Percentiles rank a stretch among this genome's conserved stretches.
phyloP scores from a whole-genome alignment of 2,113 vertebrate genomes.

The Rattus norvegicus region GRCr8 NC_086021.1:123518501-123519000 shows the following conservation, averaged over 20 bases:
- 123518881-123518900: background rate
- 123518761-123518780: background rate
- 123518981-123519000: background rate
- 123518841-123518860: background rate
- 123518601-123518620: background rate
- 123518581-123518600: background rate
- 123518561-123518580: background rate
- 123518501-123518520: background rate
- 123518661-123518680: constrained; percentile 37
- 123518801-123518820: background rate
- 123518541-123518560: background rate
- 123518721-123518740: background rate
- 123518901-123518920: background rate
- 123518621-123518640: constrained; percentile 34
- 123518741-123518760: background rate
- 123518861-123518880: background rate
- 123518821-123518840: background rate
- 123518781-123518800: background rate
- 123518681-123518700: background rate
- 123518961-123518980: background rate
- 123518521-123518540: too few relatives aligned
- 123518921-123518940: background rate
- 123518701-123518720: background rate
- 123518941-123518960: background rate
- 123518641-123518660: background rate